Evolutionary conservation across 1,140 invertebrate genomes (phyloP), one percentile per base, ranked within the genome.

Genomic region (Saxidomus purpurata): DNA sequence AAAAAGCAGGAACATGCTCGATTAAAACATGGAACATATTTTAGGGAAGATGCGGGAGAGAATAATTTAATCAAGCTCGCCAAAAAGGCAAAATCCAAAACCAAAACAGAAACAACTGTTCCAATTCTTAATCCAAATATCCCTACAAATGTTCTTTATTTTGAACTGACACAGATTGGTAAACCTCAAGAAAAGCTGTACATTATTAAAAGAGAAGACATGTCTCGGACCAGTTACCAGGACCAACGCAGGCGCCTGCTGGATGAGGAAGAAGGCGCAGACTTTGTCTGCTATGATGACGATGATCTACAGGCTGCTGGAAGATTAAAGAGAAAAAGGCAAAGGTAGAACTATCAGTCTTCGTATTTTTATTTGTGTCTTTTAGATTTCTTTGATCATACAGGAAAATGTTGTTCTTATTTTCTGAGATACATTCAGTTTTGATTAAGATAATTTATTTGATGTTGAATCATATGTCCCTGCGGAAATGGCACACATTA

Each of bases 241-340:
- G 86, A 80, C 19, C 69, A 38, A 47, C 71, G 80, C 38, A 17
- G n/a, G 67, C 67, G 25, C n/a, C 83, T 85, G 19, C 69, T 85
- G 34, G 63, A 36, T 2, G 52, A 71, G 8, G 83, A 85, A 28
- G 83, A 71, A 1, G 83, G 63, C 0, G 61, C 63, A 17, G 83
- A 43, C 2, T 85, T 71, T 38, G 43, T 43, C 9, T 49, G 83
- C 38, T 85, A 85, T n/a, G 83, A 85, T 85, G 83, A 85, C n/a
- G 83, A 85, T 15, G 83, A 85, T 28, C n/a, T 85, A 13, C 83
- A 85, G 38, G 83, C 83, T 36, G 83, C 83, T 76, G 40, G 38
- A 1, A 49, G 63, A 71, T 25, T 85, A 47, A 74, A 40, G 59
- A 71, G 67, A 34, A 85, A 85, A 74, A 31, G 83, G n/a, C 63